These are phyloP conservation scores for Disparrhopalites patrizii DNA, from an alignment of 2,888 invertebrate genomes.

Conservation along the genomic window DNA sequence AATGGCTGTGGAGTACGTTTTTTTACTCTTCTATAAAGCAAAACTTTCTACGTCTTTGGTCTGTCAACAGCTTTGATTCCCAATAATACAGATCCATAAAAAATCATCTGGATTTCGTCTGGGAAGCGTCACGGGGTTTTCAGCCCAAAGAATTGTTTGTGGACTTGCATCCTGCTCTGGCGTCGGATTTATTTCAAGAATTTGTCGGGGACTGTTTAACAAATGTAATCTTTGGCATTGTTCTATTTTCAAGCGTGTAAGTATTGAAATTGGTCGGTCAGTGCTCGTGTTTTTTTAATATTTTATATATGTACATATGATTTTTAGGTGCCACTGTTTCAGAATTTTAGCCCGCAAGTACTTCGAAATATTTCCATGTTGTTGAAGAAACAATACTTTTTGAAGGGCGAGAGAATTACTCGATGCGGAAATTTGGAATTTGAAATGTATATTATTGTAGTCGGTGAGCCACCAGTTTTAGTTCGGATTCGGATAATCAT, in stretches of 20 bases:
- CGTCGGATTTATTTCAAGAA: conserved; percentile 28
- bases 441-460: conserved; percentile 39
- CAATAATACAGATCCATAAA: conserved; percentile 15
- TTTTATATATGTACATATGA: conserved; percentile 14
- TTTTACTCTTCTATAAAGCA: no score
- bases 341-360: conserved; percentile 27
- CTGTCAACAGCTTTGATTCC: background rate
- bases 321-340: conserved; percentile 34
- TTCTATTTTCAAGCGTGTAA: conserved; percentile 16
- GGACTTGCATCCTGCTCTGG: conserved; percentile 29
- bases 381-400: conserved; percentile 35
- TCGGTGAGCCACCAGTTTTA: conserved; percentile 37
- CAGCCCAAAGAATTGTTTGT: conserved; percentile 26
- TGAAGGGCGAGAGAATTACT: conserved; percentile 38
- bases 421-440: conserved; percentile 40
- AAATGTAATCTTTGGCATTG: conserved; percentile 1
- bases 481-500: conserved; percentile 30
- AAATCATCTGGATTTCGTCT: conserved; percentile 22
- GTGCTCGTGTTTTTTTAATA: background rate
- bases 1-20: background rate
- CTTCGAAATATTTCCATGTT: conserved; percentile 34
- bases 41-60: background rate
- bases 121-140: conserved; percentile 19
- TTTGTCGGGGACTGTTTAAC: conserved; percentile 28
- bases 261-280: background rate